Evolutionary conservation across 1,140 invertebrate species (phyloP).

Genomic region (Drosophila chauvacae): DNA sequence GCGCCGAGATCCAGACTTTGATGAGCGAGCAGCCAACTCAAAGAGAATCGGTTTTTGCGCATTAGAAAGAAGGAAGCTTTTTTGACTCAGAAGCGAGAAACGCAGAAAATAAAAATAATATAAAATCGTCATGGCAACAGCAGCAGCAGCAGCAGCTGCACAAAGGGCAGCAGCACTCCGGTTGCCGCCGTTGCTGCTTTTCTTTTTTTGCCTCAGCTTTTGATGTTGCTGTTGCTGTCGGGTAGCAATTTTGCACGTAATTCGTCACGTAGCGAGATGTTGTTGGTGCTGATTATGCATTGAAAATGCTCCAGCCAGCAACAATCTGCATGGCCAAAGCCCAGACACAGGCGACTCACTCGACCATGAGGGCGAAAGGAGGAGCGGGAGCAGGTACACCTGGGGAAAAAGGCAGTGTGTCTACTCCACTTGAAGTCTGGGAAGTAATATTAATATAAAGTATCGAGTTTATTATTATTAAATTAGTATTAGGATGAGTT

Average conservation of each 20-base stretch:
- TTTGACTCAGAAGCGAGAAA: conserved; percentile 23
- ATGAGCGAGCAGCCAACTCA: conserved; percentile 23
- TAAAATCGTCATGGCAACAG: conserved; percentile 22
- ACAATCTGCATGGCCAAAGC: conserved; percentile 71
- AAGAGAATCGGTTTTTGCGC: conserved; percentile 52
- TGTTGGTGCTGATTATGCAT: conserved; percentile 76
- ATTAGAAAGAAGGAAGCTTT: conserved; percentile 45
- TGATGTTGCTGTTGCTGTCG: conserved; percentile 30
- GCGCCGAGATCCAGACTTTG: conserved; percentile 29
- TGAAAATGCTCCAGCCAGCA: conserved; percentile 65
- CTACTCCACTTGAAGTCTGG: neutral
- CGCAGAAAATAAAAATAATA: conserved; percentile 22
- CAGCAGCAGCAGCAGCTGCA: conserved; percentile 34
- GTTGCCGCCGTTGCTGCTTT: conserved; percentile 4
- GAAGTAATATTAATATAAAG: neutral
- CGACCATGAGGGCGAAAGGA: conserved; percentile 23
- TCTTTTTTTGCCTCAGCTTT: neutral
- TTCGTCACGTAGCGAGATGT: conserved; percentile 66
- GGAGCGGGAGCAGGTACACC: conserved; percentile 9
- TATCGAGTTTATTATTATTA: neutral
- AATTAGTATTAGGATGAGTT: too few relatives aligned
- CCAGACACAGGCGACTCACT: conserved; percentile 24
- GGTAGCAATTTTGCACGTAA: conserved; percentile 76
- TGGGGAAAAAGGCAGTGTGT: conserved; percentile 1
- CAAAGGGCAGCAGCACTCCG: conserved; percentile 26